These are phyloP conservation scores for Dorcus parallelipipedus DNA, from an alignment of 2,888 invertebrate species.

Conservation along the genomic window DNA sequence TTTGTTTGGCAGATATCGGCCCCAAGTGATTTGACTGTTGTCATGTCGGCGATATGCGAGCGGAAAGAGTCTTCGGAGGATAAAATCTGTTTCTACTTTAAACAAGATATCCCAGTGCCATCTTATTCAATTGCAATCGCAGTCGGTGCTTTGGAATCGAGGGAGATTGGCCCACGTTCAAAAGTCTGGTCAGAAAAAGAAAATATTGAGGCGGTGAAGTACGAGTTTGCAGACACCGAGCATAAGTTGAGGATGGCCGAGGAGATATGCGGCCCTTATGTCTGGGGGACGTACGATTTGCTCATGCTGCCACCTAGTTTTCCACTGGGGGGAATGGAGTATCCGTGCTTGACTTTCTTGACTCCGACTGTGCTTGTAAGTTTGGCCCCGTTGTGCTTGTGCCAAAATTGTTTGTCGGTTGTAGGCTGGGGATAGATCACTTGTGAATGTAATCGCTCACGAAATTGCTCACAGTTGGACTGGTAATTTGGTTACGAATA, in stretches of 20 bases:
- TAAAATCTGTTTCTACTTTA: slow-evolving; percentile 58
- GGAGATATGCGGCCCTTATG: slow-evolving; percentile 80
- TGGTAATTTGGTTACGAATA: slow-evolving; percentile 91
- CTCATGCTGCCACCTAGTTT: slow-evolving; percentile 90
- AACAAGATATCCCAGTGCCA: slow-evolving; percentile 79
- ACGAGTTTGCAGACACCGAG: slow-evolving; percentile 88
- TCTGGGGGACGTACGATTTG: slow-evolving; percentile 87
- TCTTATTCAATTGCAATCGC: slow-evolving; percentile 89
- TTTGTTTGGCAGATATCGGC: slow-evolving; percentile 59
- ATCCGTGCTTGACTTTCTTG: slow-evolving; percentile 93
- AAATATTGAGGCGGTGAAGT: slow-evolving; percentile 76
- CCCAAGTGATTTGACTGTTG: slow-evolving; percentile 69
- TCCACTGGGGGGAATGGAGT: slow-evolving; percentile 97
- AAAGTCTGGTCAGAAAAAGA: slow-evolving; percentile 89
- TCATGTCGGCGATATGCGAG: slow-evolving; percentile 82
- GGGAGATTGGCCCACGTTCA: slow-evolving; percentile 74
- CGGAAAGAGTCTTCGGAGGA: slow-evolving; percentile 45
- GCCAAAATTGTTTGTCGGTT: slow-evolving; percentile 20
- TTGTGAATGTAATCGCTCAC: slow-evolving; percentile 88
- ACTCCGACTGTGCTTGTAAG: slow-evolving; percentile 85
- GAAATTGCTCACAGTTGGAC: slow-evolving; percentile 97
- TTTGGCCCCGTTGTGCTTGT: slow-evolving; percentile 5
- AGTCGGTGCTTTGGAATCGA: slow-evolving; percentile 74
- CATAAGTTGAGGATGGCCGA: slow-evolving; percentile 79
- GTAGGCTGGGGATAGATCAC: slow-evolving; percentile 86